Evolutionary conservation across 2,113 vertebrate genomes (phyloP), one percentile per base, ranked within the genome.

Genomic region (Scomber japonicus): DNA sequence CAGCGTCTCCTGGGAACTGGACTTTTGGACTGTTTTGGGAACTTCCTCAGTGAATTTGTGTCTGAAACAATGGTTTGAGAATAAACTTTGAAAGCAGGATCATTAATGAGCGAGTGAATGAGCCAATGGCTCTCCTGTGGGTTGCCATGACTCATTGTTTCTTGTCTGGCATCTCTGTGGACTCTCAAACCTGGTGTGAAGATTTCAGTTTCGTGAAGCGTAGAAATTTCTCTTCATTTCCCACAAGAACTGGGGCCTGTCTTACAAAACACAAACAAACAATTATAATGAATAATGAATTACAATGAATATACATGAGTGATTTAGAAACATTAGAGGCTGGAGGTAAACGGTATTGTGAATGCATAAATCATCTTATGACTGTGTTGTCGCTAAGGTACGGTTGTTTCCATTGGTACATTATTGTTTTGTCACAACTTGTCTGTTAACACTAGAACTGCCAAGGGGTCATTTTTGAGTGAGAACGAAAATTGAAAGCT

Each of bases 271-370:
- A 67, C 19, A 74, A 59, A 84, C 66, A 53, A 77, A 66, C 55
- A 16, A 46, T 31, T 59, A 46, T 56, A n/a, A 71, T 80, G 44
- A 81, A 75, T 70, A 59, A 78, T 73, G 7, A 64, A 81, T 76
- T 2, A n/a, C 24, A n/a, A 81, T 85, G 71, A 74, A 80, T 74
- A 78, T 83, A 78, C 64, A 82, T 82, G 67, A 80, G 79, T n/a
- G 21, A 63, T 17, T 5, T 45, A 49, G 59, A 71, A 62, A n/a
- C 64, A 57, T 31, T 19, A 27, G 31, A 27, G 54, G 44, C 56
- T 49, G 31, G 50, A 70, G 73, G 62, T 76, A 45, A 66, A 65
- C 65, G 27, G 54, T 12, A 19, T 17, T 19, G 55, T 13, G 21
- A 57, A 78, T 13, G 13, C 19, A 16, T 61, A 62, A 31, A 70